Evolutionary conservation across 2,797 vertebrate genomes (phyloP), one percentile per base, ranked within the genome.

Genomic region (Onychomys arenicola): DNA sequence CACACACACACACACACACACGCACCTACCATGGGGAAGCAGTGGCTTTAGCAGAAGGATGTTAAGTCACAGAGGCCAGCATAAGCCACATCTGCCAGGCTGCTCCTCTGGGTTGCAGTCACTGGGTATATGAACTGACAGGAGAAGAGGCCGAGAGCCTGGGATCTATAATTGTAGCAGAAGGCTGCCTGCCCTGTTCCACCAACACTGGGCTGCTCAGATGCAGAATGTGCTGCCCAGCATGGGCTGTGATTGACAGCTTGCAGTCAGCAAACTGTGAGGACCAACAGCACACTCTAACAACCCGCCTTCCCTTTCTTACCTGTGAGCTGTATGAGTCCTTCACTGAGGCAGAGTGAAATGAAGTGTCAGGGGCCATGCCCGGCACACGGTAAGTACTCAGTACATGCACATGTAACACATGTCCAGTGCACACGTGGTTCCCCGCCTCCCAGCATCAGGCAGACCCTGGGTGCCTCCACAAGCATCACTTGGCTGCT

Each of bases 151-250:
- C 55, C 0, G 21, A 23, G 13, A 23, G 13, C 57, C 93, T 52
- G 57, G 29, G 1, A 29, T 19, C 9, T 7, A 0, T n/a, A 49
- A 40, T 34, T 43, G 32, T 11, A 49, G 12, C 63, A 16, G 21
- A n/a, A 76, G 52, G 8, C n/a, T 0, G 0, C 10, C 49, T 10
- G 25, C 63, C 49, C 46, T 77, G 2, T 19, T 52, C 87, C 32
- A n/a, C 90, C 55, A n/a, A 25, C 0, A 10, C 34, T 1, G 27
- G 81, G 32, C 77, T 69, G 82, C 61, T 40, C 10, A 0, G n/a
- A 25, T 1, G 2, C 40, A 37, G 4, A 1, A 2, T 71, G 61
- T 43, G n/a, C 34, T 10, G 0, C 63, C 43, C 32, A 4, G 6
- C 43, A 25, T 21, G 9, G 84, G 43, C 63, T 52, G 32, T 69